Percentiles rank a stretch among this genome's conserved stretches.
phyloP scores from a whole-genome alignment of 1,140 invertebrate genomes.

The Drosophila guanche region DNA sequence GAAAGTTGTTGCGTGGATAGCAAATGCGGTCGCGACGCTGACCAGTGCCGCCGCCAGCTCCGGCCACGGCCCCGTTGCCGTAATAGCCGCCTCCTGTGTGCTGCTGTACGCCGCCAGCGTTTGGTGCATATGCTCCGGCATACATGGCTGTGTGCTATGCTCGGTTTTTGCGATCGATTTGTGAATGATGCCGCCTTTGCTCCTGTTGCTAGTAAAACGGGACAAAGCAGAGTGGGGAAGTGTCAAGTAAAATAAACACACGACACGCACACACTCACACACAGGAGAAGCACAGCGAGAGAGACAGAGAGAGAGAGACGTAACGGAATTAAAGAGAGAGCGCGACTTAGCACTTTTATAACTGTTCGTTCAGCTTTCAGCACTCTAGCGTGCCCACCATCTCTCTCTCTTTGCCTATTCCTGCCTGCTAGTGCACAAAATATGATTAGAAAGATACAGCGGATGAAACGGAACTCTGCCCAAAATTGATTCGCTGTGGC shows the following conservation, averaged over 20 bases:
- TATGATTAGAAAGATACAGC: constrained; percentile 30
- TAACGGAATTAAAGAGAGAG: constrained; percentile 20
- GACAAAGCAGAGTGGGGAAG: background rate
- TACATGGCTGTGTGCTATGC: constrained; percentile 51
- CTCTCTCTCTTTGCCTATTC: constrained; percentile 12
- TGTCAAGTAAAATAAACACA: constrained; percentile 1
- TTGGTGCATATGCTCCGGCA: constrained; percentile 73
- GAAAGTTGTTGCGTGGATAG: constrained; percentile 55
- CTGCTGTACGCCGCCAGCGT: constrained; percentile 71
- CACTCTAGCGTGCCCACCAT: too few relatives aligned
- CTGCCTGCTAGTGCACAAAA: constrained; percentile 3
- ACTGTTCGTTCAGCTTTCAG: constrained; percentile 13
- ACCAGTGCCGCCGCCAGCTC: constrained; percentile 42
- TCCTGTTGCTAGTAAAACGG: background rate
- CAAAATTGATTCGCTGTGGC: background rate
- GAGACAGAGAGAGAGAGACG: too few relatives aligned
- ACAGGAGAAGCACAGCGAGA: background rate
- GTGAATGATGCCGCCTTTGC: background rate
- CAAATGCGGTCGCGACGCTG: constrained; percentile 57
- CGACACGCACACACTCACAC: constrained; percentile 3
- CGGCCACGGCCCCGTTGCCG: constrained; percentile 68
- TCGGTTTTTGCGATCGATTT: constrained; percentile 9
- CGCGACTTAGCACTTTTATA: constrained; percentile 38
- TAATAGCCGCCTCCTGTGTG: constrained; percentile 72
- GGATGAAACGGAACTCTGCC: constrained; percentile 6